A percentile compares a stretch with the other conserved stretches of the same genome.
These are phyloP conservation scores for Clarias fuscus DNA, from an alignment of 2,797 vertebrate genomes.

Conservation along the genomic window DNA sequence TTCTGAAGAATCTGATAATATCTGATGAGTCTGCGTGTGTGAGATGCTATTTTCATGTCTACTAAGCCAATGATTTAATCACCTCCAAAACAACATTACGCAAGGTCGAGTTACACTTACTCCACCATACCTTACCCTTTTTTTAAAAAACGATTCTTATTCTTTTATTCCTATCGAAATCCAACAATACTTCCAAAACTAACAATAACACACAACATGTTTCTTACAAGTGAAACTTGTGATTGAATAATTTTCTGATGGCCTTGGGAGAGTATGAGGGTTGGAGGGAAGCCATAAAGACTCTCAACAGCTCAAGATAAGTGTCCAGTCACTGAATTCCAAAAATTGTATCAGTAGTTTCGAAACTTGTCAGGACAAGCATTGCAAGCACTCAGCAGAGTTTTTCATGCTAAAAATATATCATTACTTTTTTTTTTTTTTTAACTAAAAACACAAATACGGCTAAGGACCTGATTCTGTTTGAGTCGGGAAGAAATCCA, in stretches of 20 bases:
- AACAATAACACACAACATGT: not conserved
- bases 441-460: slow-evolving; percentile 33
- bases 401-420: slow-evolving; percentile 40
- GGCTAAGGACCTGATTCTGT: slow-evolving; percentile 24
- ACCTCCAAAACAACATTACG: not conserved
- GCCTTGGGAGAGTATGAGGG: slow-evolving; percentile 31
- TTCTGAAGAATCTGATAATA: slow-evolving; percentile 28
- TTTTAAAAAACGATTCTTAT: not conserved
- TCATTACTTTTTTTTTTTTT: not conserved
- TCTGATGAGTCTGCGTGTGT: slow-evolving; percentile 12
- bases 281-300: slow-evolving; percentile 35
- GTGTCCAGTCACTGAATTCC: slow-evolving; percentile 52
- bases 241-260: not conserved
- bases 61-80: slow-evolving; percentile 25
- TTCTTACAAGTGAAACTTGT: not conserved
- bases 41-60: not conserved
- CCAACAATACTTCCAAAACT: not conserved
- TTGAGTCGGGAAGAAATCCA: slow-evolving; percentile 39
- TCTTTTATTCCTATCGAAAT: not conserved
- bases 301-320: slow-evolving; percentile 39
- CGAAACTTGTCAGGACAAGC: slow-evolving; percentile 42
- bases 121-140: not conserved
- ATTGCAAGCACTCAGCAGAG: slow-evolving; percentile 15
- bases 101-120: not conserved
- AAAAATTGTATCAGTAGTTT: slow-evolving; percentile 53